phyloP scores from a whole-genome alignment of 2,888 invertebrate species.

The Ligdia adustata region DNA sequence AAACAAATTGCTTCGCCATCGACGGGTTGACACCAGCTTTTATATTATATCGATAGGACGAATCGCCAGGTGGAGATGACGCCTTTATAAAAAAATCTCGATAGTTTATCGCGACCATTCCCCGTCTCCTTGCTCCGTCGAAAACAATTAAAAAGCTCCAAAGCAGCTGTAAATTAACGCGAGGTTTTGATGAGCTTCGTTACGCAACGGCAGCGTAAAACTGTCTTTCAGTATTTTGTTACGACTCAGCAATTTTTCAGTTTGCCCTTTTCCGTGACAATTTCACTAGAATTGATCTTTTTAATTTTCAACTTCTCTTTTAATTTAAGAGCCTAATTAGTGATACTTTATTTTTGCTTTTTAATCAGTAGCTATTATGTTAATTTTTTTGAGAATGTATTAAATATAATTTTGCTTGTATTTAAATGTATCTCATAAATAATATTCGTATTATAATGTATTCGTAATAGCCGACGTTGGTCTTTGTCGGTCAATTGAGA shows the following conservation, averaged over 20 bases:
- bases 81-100: not conserved
- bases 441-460: slow-evolving; percentile 2
- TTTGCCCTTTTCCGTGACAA: not conserved
- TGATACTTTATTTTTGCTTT: not conserved
- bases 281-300: too few species aligned
- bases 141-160: slow-evolving; percentile 17
- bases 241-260: slow-evolving; percentile 10
- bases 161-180: slow-evolving; percentile 17
- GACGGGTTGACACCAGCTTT: slow-evolving; percentile 14
- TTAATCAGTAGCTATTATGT: not conserved
- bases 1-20: slow-evolving; percentile 23
- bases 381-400: not conserved
- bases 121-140: slow-evolving; percentile 1
- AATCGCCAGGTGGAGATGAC: slow-evolving; percentile 13
- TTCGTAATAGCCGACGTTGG: slow-evolving; percentile 6
- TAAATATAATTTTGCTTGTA: not conserved
- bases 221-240: slow-evolving; percentile 17
- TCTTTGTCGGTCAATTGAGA: slow-evolving; percentile 10
- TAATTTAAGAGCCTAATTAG: too few species aligned
- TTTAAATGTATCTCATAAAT: slow-evolving; percentile 2
- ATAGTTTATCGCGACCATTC: slow-evolving; percentile 13
- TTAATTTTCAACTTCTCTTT: too few species aligned
- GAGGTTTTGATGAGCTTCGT: slow-evolving; percentile 21
- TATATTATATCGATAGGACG: slow-evolving; percentile 11
- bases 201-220: slow-evolving; percentile 22